Base-by-base conservation (phyloP, 2,888 invertebrate species). In the Mesorhabditis spiculigera region DNA sequence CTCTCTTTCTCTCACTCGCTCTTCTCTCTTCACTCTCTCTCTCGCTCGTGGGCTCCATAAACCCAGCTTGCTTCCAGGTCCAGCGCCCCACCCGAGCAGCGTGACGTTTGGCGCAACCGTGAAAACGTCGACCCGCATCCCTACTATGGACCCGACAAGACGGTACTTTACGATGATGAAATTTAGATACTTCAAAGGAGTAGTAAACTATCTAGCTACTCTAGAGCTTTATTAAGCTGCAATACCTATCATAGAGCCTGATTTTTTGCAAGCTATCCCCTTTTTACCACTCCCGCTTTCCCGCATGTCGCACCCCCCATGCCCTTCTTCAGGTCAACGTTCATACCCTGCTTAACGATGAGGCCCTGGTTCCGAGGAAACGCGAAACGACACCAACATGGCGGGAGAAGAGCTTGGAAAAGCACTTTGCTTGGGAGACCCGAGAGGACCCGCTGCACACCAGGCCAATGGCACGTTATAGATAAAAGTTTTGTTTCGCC, bases 321-420 rank as follows among this genome's bases (percentile, higher is more conserved):
- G 28, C 28, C 28, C 28, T 28, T 43, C 5, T 71, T 63, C 69
- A 78, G 81, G 81, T 80, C 69, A 77, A 71, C 68, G 77, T 81
- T 69, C 75, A 75, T 43, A 83, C 79, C 45, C 76, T 83, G 65
- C 75, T 82, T 68, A 78, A 72, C 68, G 82, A 81, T 71, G 80
- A 81, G 45, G 82, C 82, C 6, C 70, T 81, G 44, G 70, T 70
- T 10, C 68, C 68, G 5, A 66, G 74, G 62, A 67, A 71, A n/a
- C 71, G 74, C n/a, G 75, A 76, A 67, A 70, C 73, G 61, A 75
- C 76, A 61, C 82, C 82, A 42, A 74, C 72, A 45, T 82, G 82
- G 82, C 74, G 74, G n/a, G 71, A 69, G 42, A 70, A 68, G 42
- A 78, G 78, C 45, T 70, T 76, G 58, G 73, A 71, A 65, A 82